phyloP scores from a whole-genome alignment of 2,888 invertebrate genomes.

The Lasius platythorax region DNA sequence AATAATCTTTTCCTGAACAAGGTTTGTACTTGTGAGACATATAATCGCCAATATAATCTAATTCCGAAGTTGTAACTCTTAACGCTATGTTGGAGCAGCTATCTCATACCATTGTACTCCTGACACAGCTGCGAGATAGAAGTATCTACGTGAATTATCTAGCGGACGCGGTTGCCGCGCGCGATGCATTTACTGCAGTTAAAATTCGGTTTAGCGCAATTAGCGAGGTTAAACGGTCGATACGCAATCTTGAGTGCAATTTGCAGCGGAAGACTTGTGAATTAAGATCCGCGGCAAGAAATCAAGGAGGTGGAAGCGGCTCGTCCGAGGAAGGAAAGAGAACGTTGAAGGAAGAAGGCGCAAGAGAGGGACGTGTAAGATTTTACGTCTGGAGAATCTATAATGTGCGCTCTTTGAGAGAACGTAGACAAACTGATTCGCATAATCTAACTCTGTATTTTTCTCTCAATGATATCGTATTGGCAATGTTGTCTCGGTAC shows the following conservation, averaged over 20 bases:
- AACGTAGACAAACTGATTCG: neutral
- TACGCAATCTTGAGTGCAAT: constrained; percentile 51
- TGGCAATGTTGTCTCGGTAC: neutral
- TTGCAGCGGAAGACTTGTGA: constrained; percentile 52
- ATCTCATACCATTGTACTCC: constrained; percentile 36
- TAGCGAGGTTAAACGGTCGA: constrained; percentile 61
- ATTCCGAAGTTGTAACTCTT: neutral
- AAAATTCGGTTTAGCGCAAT: constrained; percentile 57
- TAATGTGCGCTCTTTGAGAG: neutral
- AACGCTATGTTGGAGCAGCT: constrained; percentile 13
- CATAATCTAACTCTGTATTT: neutral
- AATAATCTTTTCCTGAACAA: neutral
- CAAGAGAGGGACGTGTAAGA: neutral
- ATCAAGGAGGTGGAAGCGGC: constrained; percentile 14
- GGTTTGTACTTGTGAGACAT: neutral
- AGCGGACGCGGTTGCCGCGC: constrained; percentile 30
- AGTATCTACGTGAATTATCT: constrained; percentile 52
- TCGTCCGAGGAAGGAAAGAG: constrained; percentile 14
- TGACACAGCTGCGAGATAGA: constrained; percentile 39
- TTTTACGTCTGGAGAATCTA: neutral
- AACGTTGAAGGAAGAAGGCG: constrained; percentile 8
- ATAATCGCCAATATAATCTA: constrained; percentile 12
- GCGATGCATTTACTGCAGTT: constrained; percentile 35
- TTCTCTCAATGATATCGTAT: neutral
- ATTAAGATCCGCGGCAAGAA: constrained; percentile 37